Evolutionary conservation across 1,140 invertebrate genomes (phyloP).

Genomic region (Eufriesea mexicana): DNA sequence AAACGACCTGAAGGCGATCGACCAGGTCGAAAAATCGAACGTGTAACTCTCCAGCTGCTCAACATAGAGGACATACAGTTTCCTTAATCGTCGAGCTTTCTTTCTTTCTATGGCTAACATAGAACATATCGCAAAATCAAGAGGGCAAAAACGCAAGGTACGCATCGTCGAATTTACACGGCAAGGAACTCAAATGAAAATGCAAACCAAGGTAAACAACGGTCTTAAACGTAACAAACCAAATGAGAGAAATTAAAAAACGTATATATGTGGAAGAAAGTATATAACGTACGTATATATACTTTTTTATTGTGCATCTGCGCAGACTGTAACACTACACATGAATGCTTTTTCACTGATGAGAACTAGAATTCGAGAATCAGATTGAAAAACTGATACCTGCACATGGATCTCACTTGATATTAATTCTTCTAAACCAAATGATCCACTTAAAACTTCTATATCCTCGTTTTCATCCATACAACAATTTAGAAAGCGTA

Average conservation of each 20-base stretch:
- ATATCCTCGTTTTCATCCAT: background rate
- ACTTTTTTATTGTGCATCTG: background rate
- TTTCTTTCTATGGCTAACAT: constrained; percentile 29
- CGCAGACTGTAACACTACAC: background rate
- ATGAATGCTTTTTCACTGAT: background rate
- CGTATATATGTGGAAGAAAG: background rate
- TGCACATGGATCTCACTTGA: background rate
- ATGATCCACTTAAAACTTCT: background rate
- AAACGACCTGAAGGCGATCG: background rate
- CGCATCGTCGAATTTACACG: constrained; percentile 40
- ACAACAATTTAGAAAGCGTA: background rate
- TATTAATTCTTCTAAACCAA: background rate
- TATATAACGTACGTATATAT: constrained; percentile 17
- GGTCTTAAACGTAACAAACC: constrained; percentile 34
- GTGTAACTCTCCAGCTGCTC: background rate
- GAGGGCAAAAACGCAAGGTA: constrained; percentile 39
- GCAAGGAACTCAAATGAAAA: constrained; percentile 66
- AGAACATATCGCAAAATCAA: constrained; percentile 6
- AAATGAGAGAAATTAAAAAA: constrained; percentile 14
- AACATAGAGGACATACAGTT: background rate
- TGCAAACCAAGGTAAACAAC: constrained; percentile 65
- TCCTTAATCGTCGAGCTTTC: constrained; percentile 17
- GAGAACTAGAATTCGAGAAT: background rate
- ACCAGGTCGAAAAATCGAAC: background rate
- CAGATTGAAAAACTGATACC: background rate